Evolutionary conservation across 2,888 invertebrate genomes (phyloP), one percentile per base, ranked within the genome.

Genomic region (Hyposoter didymator): DNA sequence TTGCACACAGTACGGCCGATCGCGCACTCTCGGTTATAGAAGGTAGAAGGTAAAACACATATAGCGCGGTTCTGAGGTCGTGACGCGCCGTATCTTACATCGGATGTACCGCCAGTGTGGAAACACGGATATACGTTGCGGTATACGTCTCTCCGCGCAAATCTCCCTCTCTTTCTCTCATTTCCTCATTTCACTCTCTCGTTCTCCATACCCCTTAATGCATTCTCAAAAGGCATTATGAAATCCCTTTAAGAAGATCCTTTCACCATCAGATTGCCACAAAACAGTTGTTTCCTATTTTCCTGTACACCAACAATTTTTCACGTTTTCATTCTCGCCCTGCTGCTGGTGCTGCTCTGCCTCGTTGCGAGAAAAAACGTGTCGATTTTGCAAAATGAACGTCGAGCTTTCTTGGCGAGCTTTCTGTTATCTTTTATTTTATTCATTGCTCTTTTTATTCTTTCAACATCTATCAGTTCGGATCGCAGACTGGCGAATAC

Each of bases 71-170:
- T 90, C 90, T 89, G 90, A 90, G 91, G 91, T 93, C 93, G 93
- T 93, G 93, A 93, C 93, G 92, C 90, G 91, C 90, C 90, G 90
- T 93, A 93, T 93, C 93, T 93, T 92, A 91, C 93, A 93, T 93
- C 93, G 91, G 92, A 93, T 93, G 93, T 93, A 93, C 92, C 92
- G 91, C 91, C 93, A 93, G 93, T 93, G 93, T 92, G 93, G 93
- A 93, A 93, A 93, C 93, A 93, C 91, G 93, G 91, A 93, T 93
- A 93, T 93, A 93, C 92, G 91, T 91, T 82, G 78, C 82, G 75
- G 83, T 82, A 84, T 79, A 74, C 70, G 49, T 78, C 78, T 78
- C 67, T 78, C 39, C 39, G 55, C 28, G 47, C 74, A 49, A 59
- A 86, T 89, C 88, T 59, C 75, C 45, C 45, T 78, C 78, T 70